These are phyloP conservation scores for Lypha dubia DNA, from an alignment of 2,888 invertebrate species.

Conservation along the genomic window DNA sequence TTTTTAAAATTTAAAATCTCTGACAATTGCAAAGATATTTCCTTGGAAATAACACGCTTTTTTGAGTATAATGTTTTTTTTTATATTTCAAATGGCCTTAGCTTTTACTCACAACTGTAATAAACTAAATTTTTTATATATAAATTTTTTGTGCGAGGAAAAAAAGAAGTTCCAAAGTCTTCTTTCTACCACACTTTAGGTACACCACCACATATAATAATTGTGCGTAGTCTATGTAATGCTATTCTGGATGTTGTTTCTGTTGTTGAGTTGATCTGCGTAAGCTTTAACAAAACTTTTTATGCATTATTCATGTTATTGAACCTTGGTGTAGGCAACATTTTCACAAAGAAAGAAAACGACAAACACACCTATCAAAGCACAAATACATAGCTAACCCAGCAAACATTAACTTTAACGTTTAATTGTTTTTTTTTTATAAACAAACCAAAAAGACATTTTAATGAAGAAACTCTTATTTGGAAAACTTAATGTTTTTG, in stretches of 20 bases:
- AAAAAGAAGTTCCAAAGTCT: conserved; percentile 37
- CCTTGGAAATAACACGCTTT: no score
- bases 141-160: background rate
- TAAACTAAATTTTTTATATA: background rate
- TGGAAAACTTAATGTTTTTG: no score
- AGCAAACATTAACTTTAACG: conserved; percentile 2
- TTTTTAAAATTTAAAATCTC: no score
- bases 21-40: no score
- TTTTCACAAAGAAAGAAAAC: conserved; percentile 44
- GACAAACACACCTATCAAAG: conserved; percentile 27
- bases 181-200: conserved; percentile 1
- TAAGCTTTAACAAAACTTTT: conserved; percentile 74
- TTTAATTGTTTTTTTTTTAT: background rate
- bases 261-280: conserved; percentile 55
- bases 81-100: background rate
- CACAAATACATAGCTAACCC: conserved; percentile 7
- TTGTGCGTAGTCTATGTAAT: conserved; percentile 61
- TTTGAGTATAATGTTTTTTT: no score
- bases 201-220: background rate
- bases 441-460: background rate
- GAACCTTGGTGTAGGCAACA: conserved; percentile 77
- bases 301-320: conserved; percentile 82
- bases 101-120: conserved; percentile 14
- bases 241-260: conserved; percentile 41
- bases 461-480: background rate